phyloP scores from a whole-genome alignment of 30 jellyfish, hydroid and myxozoan genomes.

The Pelagia noctiluca region DNA sequence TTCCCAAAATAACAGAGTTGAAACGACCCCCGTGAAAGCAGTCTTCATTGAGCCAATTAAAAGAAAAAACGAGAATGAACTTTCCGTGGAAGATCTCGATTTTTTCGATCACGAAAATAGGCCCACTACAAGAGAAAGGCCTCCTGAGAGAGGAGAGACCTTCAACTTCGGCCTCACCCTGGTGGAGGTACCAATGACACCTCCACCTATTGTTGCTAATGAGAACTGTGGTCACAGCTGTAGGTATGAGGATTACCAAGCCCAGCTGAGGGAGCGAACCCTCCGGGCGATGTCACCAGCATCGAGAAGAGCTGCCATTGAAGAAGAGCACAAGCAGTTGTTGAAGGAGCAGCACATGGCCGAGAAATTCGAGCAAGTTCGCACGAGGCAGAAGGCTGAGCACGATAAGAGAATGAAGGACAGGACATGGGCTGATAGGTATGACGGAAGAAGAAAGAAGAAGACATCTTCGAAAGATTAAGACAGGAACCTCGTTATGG shows the following conservation, averaged over 20 bases:
- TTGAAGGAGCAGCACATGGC: conserved; percentile 1
- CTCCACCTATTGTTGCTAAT: conserved; percentile 26
- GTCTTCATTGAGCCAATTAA: too few relatives aligned
- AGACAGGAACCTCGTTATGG: conserved; percentile 8
- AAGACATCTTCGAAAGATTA: not conserved
- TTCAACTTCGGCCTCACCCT: conserved; percentile 14
- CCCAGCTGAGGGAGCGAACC: conserved; percentile 8
- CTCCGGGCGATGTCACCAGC: conserved; percentile 9
- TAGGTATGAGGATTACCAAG: conserved; percentile 23
- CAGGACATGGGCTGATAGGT: not conserved
- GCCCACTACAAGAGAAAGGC: conserved; percentile 60
- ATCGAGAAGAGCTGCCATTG: conserved; percentile 23
- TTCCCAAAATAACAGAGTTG: too few relatives aligned
- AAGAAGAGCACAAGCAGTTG: conserved; percentile 1
- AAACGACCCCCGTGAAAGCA: too few relatives aligned
- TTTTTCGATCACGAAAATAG: conserved; percentile 30
- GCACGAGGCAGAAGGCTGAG: not conserved
- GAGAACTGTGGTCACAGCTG: conserved; percentile 28
- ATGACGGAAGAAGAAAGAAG: not conserved
- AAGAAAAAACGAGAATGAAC: not conserved
- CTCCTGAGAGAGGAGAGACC: conserved; percentile 57
- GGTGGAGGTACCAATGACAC: conserved; percentile 19
- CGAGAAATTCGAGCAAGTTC: not conserved
- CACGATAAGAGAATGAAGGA: conserved; percentile 1
- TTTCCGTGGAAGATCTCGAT: conserved; percentile 24